A percentile compares a stretch with the other conserved stretches of the same genome.
Evolutionary conservation across 2,797 vertebrate species (phyloP).

Genomic region (Lates japonicus): DNA sequence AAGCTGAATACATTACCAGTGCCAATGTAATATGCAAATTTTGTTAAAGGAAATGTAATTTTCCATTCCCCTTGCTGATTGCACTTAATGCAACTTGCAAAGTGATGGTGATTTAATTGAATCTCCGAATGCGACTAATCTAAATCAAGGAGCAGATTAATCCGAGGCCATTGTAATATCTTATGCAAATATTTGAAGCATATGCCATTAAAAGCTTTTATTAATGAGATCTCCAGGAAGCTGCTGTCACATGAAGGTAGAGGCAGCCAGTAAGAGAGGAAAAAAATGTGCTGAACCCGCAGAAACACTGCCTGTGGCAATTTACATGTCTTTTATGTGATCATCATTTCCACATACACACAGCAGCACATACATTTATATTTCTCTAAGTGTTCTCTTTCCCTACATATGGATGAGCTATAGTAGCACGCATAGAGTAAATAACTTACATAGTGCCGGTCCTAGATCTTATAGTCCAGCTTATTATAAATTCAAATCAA

Average conservation of each 20-base stretch:
- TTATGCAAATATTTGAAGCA: conserved; percentile 75
- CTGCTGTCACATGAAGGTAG: conserved; percentile 13
- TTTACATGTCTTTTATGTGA: conserved; percentile 46
- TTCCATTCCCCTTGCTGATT: conserved; percentile 74
- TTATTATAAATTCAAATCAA: conserved; percentile 67
- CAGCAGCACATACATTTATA: conserved; percentile 17
- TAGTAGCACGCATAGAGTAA: not conserved
- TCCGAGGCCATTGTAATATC: conserved; percentile 63
- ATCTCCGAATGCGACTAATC: conserved; percentile 73
- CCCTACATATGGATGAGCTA: conserved; percentile 3
- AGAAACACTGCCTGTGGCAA: conserved; percentile 29
- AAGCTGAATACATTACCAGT: conserved; percentile 61
- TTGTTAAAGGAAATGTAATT: conserved; percentile 77
- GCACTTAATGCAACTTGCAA: conserved; percentile 73
- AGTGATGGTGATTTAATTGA: conserved; percentile 80
- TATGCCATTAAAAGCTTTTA: conserved; percentile 65
- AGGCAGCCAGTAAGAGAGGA: conserved; percentile 8
- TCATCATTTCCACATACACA: conserved; percentile 12
- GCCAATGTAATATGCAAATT: conserved; percentile 76
- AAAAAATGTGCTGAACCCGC: conserved; percentile 37
- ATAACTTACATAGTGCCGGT: conserved; percentile 31
- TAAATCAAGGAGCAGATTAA: conserved; percentile 75
- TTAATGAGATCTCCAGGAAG: conserved; percentile 50
- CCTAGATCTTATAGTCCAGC: conserved; percentile 12
- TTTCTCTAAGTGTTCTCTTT: conserved; percentile 8